Percentiles rank a stretch among this genome's conserved stretches.
Conservation (phyloP, 2,888 invertebrate species). For the Prenolepis imparis region DNA sequence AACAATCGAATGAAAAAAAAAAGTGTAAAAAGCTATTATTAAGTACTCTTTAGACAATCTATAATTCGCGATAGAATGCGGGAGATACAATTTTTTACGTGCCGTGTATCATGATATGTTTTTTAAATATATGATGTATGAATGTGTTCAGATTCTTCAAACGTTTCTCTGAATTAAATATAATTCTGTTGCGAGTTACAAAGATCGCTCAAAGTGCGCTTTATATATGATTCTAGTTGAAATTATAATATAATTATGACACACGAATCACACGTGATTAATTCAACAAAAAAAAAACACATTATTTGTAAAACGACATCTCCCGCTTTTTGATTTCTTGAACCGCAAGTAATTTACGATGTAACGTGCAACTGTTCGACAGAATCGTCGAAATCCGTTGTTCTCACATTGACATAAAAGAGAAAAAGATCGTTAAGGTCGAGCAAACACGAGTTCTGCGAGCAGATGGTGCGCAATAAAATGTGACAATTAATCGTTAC, state of each 20-base stretch:
- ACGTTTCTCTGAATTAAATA: not conserved
- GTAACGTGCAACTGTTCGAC: not conserved
- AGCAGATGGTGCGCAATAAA: not conserved
- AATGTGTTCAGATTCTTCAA: not conserved
- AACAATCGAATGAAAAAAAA: not conserved
- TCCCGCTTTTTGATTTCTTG: not conserved
- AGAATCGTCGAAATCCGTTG: not conserved
- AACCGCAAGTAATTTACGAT: not conserved
- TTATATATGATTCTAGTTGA: not conserved
- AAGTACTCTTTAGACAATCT: not conserved
- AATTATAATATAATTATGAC: not conserved
- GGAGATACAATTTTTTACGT: not conserved
- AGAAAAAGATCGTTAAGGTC: conserved; percentile 4
- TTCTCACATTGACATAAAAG: not conserved
- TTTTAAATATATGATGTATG: not conserved
- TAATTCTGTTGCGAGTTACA: not conserved
- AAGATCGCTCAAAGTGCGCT: not conserved
- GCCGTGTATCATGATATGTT: not conserved
- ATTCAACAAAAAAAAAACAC: not conserved
- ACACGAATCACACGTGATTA: not conserved
- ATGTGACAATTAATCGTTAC: not conserved
- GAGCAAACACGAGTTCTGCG: not conserved
- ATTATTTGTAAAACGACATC: not conserved
- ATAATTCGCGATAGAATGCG: not conserved
- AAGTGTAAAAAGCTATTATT: not conserved